Evolutionary conservation across 2,113 vertebrate genomes (phyloP), one percentile per base, ranked within the genome.

Genomic region (Seriola quinqueradiata): DNA sequence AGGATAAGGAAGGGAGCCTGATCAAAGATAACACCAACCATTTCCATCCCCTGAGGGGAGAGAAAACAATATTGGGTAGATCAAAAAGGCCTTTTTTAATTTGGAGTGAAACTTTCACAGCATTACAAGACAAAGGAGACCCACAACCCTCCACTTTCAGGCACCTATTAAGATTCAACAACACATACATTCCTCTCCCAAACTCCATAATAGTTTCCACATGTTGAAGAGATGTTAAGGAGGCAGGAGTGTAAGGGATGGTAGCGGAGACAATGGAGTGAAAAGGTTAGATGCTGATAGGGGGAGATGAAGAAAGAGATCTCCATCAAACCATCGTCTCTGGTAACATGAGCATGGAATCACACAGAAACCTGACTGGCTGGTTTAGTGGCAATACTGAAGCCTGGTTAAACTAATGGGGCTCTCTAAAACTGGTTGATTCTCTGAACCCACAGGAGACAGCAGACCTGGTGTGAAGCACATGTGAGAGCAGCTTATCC

Each of bases 181-280:
- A 93, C 93, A 90, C 92, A 92, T 92, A 91, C 93, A 92, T 94
- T 95, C 92, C 90, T 89, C 90, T 90, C 89, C 76, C 87, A 84
- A 93, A 94, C 89, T 91, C 90, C 87, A 50, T 95, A 95, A 95
- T 94, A 89, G 81, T 91, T 95, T 95, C 94, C 94, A 95, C 90
- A 93, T 95, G 94, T 94, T 92, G 79, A 86, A 83, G 69, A 85
- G 81, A 86, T 85, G 91, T 83, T 77, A 73, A 83, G 78, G 77
- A 84, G 68, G 85, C 81, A 71, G 79, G 64, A 85, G 77, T 57
- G 65, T 42, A 76, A 55, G 52, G 34, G 79, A 84, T 81, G 44
- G 67, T 72, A 65, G 76, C 14, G 38, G 64, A 83, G 81, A 77
- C 77, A 78, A 38, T 71, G 55, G 55, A 77, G 69, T 64, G 79